These are phyloP conservation scores for Euura saliciscinereae DNA, from an alignment of 1,140 invertebrate genomes.

Conservation along the genomic window DNA sequence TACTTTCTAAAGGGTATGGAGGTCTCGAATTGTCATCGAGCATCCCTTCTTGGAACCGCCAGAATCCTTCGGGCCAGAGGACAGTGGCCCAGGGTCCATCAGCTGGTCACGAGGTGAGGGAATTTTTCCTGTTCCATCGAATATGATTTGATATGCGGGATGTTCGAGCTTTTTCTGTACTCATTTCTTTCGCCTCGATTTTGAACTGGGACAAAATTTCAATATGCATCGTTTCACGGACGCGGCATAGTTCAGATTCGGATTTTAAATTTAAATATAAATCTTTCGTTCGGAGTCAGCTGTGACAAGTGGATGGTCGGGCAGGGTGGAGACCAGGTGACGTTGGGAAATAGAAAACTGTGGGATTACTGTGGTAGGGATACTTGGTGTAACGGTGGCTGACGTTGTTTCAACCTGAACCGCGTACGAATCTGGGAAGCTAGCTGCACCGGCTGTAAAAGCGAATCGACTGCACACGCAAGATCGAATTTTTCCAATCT, in stretches of 20 bases:
- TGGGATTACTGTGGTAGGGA: neutral
- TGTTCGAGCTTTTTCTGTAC: neutral
- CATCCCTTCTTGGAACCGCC: constrained; percentile 64
- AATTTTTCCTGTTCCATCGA: too few species aligned
- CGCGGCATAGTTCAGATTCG: constrained; percentile 22
- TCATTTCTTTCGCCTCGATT: neutral
- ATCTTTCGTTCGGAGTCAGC: constrained; percentile 21
- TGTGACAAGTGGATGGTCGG: neutral
- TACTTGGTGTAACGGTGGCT: neutral
- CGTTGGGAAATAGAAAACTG: constrained; percentile 1
- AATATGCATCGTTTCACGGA: constrained; percentile 42
- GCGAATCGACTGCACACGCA: neutral
- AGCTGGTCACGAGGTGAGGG: constrained; percentile 67
- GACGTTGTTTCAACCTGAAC: neutral
- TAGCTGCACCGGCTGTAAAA: neutral
- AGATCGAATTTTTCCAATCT: constrained; percentile 5
- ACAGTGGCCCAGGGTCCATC: constrained; percentile 67
- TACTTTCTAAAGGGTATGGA: constrained; percentile 67
- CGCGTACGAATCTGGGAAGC: neutral
- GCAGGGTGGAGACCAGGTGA: neutral
- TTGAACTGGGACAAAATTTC: constrained; percentile 22
- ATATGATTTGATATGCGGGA: neutral
- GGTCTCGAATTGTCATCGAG: constrained; percentile 57
- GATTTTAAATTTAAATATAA: constrained; percentile 44
- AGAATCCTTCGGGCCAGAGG: constrained; percentile 66